A percentile compares a stretch with the other conserved stretches of the same genome.
Conservation (phyloP, 2,888 invertebrate species). For the Brachyptera putata region DNA sequence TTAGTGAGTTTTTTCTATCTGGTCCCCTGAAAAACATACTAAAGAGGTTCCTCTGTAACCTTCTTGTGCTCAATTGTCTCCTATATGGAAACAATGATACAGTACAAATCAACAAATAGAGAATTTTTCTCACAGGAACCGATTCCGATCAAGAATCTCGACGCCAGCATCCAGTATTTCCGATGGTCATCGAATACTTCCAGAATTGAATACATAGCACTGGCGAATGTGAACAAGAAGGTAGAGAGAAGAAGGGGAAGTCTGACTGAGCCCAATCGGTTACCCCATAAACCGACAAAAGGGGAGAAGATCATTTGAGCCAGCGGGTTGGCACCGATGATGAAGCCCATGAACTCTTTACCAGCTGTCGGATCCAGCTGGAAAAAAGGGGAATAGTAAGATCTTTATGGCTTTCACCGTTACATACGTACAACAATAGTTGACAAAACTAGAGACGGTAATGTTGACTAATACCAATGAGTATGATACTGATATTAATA, state of each 20-base stretch:
- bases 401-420: no score
- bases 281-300: conserved; percentile 79
- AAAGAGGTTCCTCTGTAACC: no score
- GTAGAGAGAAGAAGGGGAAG: conserved; percentile 67
- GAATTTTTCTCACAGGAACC: conserved; percentile 76
- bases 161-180: conserved; percentile 69
- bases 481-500: no score
- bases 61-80: no score
- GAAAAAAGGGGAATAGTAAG: conserved; percentile 41
- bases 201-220: conserved; percentile 68
- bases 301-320: conserved; percentile 85
- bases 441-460: no score
- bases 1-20: no score
- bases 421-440: no score
- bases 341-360: conserved; percentile 77
- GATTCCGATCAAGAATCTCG: conserved; percentile 76
- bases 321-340: conserved; percentile 81
- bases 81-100: no score
- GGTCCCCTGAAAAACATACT: no score
- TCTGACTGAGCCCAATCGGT: conserved; percentile 66
- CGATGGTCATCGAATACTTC: conserved; percentile 61
- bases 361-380: conserved; percentile 75
- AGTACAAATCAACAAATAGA: no score
- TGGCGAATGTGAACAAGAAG: conserved; percentile 66
- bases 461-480: no score